These are phyloP conservation scores for Hypanus sabinus DNA, from an alignment of 2,113 vertebrate genomes.

Conservation along the genomic window DNA sequence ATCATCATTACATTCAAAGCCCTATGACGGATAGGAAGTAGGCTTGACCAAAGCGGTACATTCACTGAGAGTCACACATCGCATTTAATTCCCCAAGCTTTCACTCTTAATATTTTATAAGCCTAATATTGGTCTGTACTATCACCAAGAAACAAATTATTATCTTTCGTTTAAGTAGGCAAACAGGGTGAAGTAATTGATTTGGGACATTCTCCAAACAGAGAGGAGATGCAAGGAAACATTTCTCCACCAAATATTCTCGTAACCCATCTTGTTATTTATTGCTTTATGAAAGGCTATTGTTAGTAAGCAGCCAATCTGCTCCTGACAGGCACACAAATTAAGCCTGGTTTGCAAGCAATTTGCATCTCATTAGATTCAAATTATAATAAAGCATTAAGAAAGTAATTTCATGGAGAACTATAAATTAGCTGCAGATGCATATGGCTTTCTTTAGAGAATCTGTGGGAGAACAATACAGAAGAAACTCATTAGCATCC, in stretches of 20 bases:
- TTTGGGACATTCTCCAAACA: conserved; percentile 46
- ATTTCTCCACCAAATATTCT: conserved; percentile 38
- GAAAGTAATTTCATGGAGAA: conserved; percentile 31
- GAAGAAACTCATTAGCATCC: conserved; percentile 27
- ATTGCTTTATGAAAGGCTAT: conserved; percentile 18
- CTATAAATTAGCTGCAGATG: conserved; percentile 32
- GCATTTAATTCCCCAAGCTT: conserved; percentile 55
- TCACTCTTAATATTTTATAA: conserved; percentile 74
- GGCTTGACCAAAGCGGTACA: conserved; percentile 44
- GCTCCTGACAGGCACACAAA: conserved; percentile 31
- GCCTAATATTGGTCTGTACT: conserved; percentile 49
- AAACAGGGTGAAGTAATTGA: conserved; percentile 44
- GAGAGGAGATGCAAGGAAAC: conserved; percentile 41
- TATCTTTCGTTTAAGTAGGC: conserved; percentile 64
- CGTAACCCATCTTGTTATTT: conserved; percentile 42
- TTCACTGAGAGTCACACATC: conserved; percentile 48
- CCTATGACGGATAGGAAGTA: conserved; percentile 42
- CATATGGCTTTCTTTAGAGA: neutral
- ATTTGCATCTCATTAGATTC: conserved; percentile 36
- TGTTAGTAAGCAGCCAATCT: conserved; percentile 38
- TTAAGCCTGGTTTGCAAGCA: conserved; percentile 35
- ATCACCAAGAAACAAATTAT: conserved; percentile 63
- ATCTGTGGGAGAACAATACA: conserved; percentile 21
- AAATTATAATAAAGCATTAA: conserved; percentile 36
- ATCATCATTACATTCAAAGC: conserved; percentile 40